phyloP scores from a whole-genome alignment of 2,113 vertebrate genomes.

The Tetrax tetrax region DNA sequence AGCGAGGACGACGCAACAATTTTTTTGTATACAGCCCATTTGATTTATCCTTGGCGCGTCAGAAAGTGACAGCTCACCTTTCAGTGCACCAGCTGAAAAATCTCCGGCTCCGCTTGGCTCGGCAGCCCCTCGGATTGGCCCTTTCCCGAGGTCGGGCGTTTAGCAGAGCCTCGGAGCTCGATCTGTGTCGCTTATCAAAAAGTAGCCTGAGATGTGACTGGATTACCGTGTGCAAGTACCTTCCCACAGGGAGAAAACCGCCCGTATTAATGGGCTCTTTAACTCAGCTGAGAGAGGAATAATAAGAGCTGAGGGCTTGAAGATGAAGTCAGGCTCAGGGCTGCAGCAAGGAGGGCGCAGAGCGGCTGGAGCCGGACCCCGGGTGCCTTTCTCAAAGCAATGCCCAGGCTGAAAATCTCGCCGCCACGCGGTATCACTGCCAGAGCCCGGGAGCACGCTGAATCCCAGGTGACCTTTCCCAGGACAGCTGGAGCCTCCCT shows the following conservation, averaged over 20 bases:
- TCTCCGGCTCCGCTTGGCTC: not conserved
- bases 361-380: not conserved
- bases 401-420: not conserved
- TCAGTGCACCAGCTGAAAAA: constrained; percentile 12
- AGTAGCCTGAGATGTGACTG: constrained; percentile 52
- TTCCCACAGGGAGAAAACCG: constrained; percentile 42
- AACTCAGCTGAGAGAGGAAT: not conserved
- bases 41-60: not conserved
- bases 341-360: not conserved
- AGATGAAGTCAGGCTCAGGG: not conserved
- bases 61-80: not conserved
- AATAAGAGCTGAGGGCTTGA: not conserved
- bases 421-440: not conserved
- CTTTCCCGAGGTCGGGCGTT: not conserved
- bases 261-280: constrained; percentile 14
- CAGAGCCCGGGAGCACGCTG: not conserved
- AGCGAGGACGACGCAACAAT: not conserved
- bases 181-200: not conserved
- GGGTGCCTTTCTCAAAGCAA: not conserved
- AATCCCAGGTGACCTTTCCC: not conserved
- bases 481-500: not conserved
- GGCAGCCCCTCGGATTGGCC: not conserved
- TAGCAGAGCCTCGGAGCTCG: not conserved
- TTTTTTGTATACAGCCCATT: constrained; percentile 4
- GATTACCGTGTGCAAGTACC: constrained; percentile 2